Base-by-base conservation (phyloP, 2,113 vertebrate genomes). In the Naja naja region DNA sequence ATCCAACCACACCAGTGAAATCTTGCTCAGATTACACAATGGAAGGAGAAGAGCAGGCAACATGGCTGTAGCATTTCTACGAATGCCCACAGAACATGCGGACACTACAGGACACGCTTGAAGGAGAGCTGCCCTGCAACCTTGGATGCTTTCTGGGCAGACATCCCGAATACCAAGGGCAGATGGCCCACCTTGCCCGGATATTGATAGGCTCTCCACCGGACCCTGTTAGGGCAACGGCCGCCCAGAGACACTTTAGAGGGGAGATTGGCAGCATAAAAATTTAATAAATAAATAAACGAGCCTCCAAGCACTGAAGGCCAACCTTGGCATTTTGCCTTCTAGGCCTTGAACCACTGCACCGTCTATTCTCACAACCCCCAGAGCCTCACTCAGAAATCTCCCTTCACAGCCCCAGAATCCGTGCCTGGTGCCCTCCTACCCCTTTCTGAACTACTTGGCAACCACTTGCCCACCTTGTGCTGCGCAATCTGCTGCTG, bases 401-500 rank as follows among this genome's bases (percentile, higher is more conserved):
- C 4, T 27, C 11, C 1, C 49, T 18, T n/a, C 69, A 23, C 0
- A 0, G 1, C 58, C 1, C 1, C 53, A 90, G 87, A 47, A 4
- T 7, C 23, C 4, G 27, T 12, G 25, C 9, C n/a, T 18, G 22
- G 12, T 45, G 34, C 39, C 27, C 14, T 0, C 39, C 74, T 2
- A 5, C 27, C 91, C n/a, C 0, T 16, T 6, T 2, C 25, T 8
- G 8, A 47, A 14, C 2, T 9, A 1, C 86, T 6, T 43, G 0
- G 34, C 30, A 92, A 89, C 22, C 10, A 49, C 16, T 34, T 94
- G 94, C 94, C 88, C 97, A 98, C 98, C 99, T 99, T 99, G 97
- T 99, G 99, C 87, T 98, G 98, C 69, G 97, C 89, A 95, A 99
- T 99, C 97, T 99, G 99, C 97, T 99, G 99, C 93, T 98, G 98